Evolutionary conservation across 2,797 vertebrate genomes (phyloP), one percentile per base, ranked within the genome.

Genomic region (Megalops cyprinoides): DNA sequence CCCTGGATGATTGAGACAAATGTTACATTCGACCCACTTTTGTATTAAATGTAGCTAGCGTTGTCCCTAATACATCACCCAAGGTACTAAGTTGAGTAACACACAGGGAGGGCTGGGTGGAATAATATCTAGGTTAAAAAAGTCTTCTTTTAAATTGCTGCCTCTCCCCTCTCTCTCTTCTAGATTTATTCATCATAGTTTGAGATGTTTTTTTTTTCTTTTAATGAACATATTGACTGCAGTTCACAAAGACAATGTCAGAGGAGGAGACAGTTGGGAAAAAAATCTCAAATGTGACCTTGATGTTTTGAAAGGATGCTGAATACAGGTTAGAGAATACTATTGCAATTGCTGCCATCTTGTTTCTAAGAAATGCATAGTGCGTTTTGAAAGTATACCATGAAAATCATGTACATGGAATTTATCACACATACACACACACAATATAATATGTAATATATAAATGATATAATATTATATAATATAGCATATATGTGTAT

Each of bases 1-100:
- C 80, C 82, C 31, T 3, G n/a, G 60, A 85, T 87, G 87, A 88
- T 91, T 85, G 84, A 86, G 84, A 91, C 80, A 84, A 83, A 90
- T 86, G 77, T 82, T 83, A 80, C 77, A 84, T 80, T 83, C 79
- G 79, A 65, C 84, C 82, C 85, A 82, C 86, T 90, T 85, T 88
- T 83, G 75, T 85, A 89, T 85, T 87, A 79, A 86, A 51, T 82
- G 74, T 86, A 79, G 82, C 80, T 83, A 55, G 67, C 48, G 18
- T 74, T 79, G 81, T 85, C 79, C 81, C 74, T 81, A 84, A 79
- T 85, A 82, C 74, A 81, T 78, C 74, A 85, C 60, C 87, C 83
- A 60, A 31, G 53, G 79, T 25, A 49, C 55, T 82, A 77, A 80
- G 80, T 79, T 84, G 76, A 88, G 80, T 81, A 76, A 87, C 83